Percentiles rank a stretch among this genome's conserved stretches.
Evolutionary conservation across 2,888 invertebrate species (phyloP).

Genomic region (Odontomyia ornata): DNA sequence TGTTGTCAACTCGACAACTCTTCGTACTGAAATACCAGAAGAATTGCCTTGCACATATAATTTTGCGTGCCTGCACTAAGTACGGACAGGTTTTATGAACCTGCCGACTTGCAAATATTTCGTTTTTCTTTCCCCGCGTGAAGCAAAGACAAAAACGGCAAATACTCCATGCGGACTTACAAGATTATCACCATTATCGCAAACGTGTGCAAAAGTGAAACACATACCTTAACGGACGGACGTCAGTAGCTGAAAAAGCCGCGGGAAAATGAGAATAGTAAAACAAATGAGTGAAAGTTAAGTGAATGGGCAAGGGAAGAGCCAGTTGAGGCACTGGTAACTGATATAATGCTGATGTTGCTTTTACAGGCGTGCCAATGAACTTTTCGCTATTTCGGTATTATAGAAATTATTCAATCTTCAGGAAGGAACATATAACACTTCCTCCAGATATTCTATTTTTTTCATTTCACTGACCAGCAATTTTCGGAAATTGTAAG

Average conservation of each 20-base stretch:
- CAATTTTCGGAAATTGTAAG: too few species aligned
- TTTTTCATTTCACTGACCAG: too few species aligned
- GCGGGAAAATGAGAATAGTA: not conserved
- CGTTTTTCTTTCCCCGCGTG: not conserved
- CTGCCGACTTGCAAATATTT: not conserved
- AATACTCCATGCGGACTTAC: not conserved
- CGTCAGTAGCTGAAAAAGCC: not conserved
- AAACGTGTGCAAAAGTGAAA: constrained; percentile 22
- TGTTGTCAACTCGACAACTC: not conserved
- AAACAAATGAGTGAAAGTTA: constrained; percentile 22
- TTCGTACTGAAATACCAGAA: not conserved
- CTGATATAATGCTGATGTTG: not conserved
- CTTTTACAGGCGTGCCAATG: not conserved
- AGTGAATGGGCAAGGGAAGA: constrained; percentile 24
- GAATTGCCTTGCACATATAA: not conserved
- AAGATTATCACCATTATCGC: constrained; percentile 10
- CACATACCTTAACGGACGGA: not conserved
- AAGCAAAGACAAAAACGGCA: not conserved
- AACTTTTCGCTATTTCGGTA: not conserved
- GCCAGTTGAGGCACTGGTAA: not conserved
- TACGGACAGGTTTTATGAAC: constrained; percentile 14
- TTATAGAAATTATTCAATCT: too few species aligned
- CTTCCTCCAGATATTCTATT: too few species aligned
- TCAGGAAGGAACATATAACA: too few species aligned
- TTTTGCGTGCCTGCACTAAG: not conserved